A percentile compares a stretch with the other conserved stretches of the same genome.
phyloP scores from a whole-genome alignment of 2,113 vertebrate species.

The Rhynchomys soricoides region DNA sequence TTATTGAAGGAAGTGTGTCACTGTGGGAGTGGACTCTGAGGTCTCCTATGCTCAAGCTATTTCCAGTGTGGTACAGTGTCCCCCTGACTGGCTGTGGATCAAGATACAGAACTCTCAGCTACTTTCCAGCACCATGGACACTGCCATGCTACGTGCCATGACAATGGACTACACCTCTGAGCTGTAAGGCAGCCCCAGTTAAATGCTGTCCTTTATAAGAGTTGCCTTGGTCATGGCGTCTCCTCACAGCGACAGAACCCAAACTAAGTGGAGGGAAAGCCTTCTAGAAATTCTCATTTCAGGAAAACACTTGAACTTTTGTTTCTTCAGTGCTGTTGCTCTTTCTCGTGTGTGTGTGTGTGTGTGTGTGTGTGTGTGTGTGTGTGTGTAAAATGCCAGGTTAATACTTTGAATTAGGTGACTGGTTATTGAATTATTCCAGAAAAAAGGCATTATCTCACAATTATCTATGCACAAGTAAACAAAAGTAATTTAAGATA shows the following conservation, averaged over 20 bases:
- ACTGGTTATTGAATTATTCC: neutral
- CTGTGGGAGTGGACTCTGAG: too few species aligned
- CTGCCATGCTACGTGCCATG: too few species aligned
- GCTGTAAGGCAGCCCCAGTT: too few species aligned
- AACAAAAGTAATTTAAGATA: constrained; percentile 32
- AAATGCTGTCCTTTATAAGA: too few species aligned
- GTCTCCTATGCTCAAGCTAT: too few species aligned
- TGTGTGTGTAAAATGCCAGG: neutral
- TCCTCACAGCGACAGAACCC: neutral
- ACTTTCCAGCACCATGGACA: too few species aligned
- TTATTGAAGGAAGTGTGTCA: too few species aligned
- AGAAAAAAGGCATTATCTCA: neutral
- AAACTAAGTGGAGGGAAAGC: neutral
- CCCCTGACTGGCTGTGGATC: too few species aligned
- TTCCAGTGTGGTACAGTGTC: too few species aligned
- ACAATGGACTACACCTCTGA: too few species aligned
- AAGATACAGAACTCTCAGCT: too few species aligned
- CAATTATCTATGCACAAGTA: neutral
- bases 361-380: neutral
- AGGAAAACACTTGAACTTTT: neutral
- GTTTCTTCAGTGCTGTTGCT: neutral
- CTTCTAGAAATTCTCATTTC: constrained; percentile 5
- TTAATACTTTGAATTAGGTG: neutral
- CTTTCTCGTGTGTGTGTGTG: neutral
- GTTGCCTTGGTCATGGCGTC: neutral